Evolutionary conservation across 1,140 invertebrate species (phyloP).

Genomic region (Himalopsyche phryganea): DNA sequence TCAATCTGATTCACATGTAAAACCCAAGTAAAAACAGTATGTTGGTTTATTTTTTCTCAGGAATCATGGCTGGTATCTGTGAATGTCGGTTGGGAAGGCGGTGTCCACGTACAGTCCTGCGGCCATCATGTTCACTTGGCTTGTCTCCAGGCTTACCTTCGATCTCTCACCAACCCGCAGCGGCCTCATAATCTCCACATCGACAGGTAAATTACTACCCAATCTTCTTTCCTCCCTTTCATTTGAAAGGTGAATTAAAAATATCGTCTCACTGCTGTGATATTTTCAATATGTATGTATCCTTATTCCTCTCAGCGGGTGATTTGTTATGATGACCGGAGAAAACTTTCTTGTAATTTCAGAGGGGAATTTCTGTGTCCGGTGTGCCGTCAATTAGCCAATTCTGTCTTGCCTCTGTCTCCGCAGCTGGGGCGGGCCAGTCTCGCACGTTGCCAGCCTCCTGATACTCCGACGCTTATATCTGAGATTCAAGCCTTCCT

Average conservation of each 20-base stretch:
- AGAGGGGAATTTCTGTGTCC: conserved; percentile 92
- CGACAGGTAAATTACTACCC: conserved; percentile 52
- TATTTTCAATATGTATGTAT: no score
- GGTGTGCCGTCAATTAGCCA: conserved; percentile 88
- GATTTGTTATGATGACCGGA: no score
- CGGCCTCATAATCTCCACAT: conserved; percentile 69
- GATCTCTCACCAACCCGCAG: conserved; percentile 73
- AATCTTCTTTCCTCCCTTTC: no score
- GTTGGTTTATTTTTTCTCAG: conserved; percentile 42
- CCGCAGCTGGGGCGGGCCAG: conserved; percentile 69
- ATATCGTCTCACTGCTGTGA: no score
- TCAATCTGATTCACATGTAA: no score
- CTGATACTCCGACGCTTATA: conserved; percentile 53
- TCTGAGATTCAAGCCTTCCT: conserved; percentile 62
- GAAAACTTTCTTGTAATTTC: no score
- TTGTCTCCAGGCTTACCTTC: conserved; percentile 85
- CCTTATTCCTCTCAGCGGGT: no score
- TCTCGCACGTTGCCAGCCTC: conserved; percentile 53
- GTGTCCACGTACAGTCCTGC: conserved; percentile 93
- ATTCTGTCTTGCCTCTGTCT: conserved; percentile 85
- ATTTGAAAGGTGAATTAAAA: no score
- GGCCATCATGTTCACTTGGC: conserved; percentile 93
- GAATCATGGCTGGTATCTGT: conserved; percentile 80
- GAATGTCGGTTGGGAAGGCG: conserved; percentile 88
- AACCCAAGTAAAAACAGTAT: no score